Conservation (phyloP, 2,797 vertebrate species). For the Chaetophractus vellerosus region DNA sequence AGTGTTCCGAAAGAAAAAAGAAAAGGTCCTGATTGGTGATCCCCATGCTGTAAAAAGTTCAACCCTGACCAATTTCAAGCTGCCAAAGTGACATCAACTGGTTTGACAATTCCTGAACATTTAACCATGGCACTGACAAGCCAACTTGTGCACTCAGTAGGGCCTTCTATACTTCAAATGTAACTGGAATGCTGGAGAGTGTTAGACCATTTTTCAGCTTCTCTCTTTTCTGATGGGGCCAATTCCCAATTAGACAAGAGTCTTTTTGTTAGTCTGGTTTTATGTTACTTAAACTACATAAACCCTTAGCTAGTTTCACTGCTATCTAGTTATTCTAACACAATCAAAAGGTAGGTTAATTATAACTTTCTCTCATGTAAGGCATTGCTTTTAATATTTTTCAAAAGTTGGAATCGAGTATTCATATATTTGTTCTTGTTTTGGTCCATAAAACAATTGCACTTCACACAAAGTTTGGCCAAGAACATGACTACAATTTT, state of each 20-base stretch:
- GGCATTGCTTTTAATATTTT: background rate
- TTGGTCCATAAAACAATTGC: background rate
- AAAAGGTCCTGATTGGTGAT: background rate
- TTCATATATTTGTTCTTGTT: slow-evolving; percentile 22
- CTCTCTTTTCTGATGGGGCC: background rate
- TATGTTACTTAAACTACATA: background rate
- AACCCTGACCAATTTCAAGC: background rate
- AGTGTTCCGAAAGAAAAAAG: background rate
- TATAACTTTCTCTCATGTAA: background rate
- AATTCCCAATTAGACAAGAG: background rate
- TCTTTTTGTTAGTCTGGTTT: background rate
- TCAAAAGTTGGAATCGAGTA: background rate
- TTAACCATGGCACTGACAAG: background rate
- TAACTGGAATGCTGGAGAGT: background rate
- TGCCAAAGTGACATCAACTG: background rate
- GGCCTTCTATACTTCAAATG: background rate
- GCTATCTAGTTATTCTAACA: background rate
- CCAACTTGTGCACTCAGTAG: rapidly evolving
- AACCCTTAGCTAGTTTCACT: background rate
- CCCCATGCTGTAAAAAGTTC: background rate
- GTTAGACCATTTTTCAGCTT: background rate
- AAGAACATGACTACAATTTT: background rate
- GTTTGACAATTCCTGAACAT: background rate
- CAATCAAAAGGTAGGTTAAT: background rate
- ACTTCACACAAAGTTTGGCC: slow-evolving; percentile 4